A percentile compares a stretch with the other conserved stretches of the same genome.
Evolutionary conservation across 2,888 invertebrate genomes (phyloP).

Genomic region (Alsophila aescularia): DNA sequence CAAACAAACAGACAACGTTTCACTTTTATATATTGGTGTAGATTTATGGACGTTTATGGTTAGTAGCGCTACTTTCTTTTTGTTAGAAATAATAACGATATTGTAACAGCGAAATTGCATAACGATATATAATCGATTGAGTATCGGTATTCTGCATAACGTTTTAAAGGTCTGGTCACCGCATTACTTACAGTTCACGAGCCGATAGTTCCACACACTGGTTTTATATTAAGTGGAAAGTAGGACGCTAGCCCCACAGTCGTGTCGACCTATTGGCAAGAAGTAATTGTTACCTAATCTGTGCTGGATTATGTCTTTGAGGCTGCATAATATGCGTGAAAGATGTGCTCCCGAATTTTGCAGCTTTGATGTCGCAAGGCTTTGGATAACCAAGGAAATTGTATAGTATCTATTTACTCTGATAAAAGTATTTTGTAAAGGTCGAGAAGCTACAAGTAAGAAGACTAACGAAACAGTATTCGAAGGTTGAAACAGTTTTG

Average conservation of each 20-base stretch:
- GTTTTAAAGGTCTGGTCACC: too few relatives aligned
- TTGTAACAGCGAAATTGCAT: too few relatives aligned
- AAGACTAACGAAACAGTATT: too few relatives aligned
- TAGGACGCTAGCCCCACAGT: constrained; percentile 12
- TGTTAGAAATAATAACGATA: too few relatives aligned
- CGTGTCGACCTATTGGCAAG: neutral
- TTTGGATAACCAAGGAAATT: neutral
- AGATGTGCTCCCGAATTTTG: constrained; percentile 5
- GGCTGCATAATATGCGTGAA: constrained; percentile 7
- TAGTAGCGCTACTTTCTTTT: too few relatives aligned
- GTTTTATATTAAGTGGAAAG: constrained; percentile 17
- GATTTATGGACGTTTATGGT: too few relatives aligned
- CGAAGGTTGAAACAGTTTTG: too few relatives aligned
- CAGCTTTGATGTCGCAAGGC: constrained; percentile 3
- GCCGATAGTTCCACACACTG: constrained; percentile 35
- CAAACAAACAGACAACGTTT: too few relatives aligned
- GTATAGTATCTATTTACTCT: neutral
- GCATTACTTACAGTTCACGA: constrained; percentile 47
- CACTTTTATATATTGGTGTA: too few relatives aligned
- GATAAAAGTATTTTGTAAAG: neutral
- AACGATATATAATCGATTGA: too few relatives aligned
- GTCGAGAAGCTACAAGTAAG: too few relatives aligned
- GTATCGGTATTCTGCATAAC: too few relatives aligned
- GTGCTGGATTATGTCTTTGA: constrained; percentile 3
- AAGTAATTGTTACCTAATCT: constrained; percentile 1